phyloP scores from a whole-genome alignment of 1,140 invertebrate genomes.

The Ceratitis capitata region DNA sequence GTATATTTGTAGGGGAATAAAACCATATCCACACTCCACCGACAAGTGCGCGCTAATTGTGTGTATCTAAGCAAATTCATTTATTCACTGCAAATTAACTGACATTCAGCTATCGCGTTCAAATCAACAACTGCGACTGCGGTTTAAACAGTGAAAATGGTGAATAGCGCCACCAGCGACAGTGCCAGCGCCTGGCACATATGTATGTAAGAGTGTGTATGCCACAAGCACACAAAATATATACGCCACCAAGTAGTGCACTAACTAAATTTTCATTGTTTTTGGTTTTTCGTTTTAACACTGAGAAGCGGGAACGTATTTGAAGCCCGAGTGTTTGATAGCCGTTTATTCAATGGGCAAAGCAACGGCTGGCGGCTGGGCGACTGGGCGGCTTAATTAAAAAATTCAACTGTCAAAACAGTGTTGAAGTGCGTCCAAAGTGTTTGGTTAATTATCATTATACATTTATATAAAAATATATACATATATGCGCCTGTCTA shows the following conservation, averaged over 20 bases:
- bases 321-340: neutral
- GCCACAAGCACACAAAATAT: neutral
- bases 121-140: neutral
- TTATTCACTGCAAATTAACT: conserved; percentile 25
- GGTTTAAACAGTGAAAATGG: neutral
- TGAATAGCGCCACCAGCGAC: neutral
- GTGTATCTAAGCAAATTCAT: conserved; percentile 3
- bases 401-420: neutral
- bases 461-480: no score
- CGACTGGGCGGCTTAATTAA: neutral
- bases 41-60: neutral
- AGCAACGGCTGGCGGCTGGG: neutral
- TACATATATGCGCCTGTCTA: neutral
- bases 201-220: neutral
- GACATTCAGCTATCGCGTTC: neutral
- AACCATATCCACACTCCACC: neutral
- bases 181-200: neutral
- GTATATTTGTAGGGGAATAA: neutral
- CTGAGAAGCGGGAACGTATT: no score
- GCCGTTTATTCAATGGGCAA: neutral
- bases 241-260: neutral
- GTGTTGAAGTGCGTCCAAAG: neutral
- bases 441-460: no score
- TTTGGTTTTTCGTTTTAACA: no score
- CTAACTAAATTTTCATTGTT: neutral